Conservation (phyloP, 2,888 invertebrate genomes). For the Schizotus pectinicornis region DNA sequence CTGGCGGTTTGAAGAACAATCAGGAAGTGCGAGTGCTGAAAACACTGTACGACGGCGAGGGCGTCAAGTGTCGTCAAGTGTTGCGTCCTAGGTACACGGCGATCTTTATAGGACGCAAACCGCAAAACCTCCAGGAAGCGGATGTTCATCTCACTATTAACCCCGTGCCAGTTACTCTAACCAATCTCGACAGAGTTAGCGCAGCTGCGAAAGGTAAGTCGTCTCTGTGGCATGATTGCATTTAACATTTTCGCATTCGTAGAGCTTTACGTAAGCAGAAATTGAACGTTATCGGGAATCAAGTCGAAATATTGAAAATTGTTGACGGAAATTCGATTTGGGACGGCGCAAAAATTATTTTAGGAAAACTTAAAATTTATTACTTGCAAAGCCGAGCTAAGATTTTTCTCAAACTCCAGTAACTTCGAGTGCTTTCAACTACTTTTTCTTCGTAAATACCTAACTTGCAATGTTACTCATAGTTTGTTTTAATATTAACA, state of each 20-base stretch:
- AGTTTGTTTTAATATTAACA: too few species aligned
- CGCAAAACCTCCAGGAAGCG: slow-evolving; percentile 43
- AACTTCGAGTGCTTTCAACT: too few species aligned
- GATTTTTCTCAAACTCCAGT: too few species aligned
- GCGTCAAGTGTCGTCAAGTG: slow-evolving; percentile 53
- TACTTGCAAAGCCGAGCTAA: neutral
- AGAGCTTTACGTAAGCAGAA: neutral
- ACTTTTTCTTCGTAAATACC: too few species aligned
- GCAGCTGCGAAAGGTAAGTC: slow-evolving; percentile 57
- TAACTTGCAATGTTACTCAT: too few species aligned
- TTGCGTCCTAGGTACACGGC: slow-evolving; percentile 55
- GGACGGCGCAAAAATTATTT: too few species aligned
- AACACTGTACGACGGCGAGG: slow-evolving; percentile 52
- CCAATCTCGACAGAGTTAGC: slow-evolving; percentile 57
- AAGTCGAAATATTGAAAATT: too few species aligned
- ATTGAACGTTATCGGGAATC: neutral
- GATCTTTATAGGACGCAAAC: slow-evolving; percentile 54
- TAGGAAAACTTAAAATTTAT: neutral
- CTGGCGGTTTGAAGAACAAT: slow-evolving; percentile 42
- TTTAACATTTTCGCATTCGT: neutral
- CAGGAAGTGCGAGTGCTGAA: slow-evolving; percentile 52
- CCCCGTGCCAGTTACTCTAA: slow-evolving; percentile 57
- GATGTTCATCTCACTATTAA: slow-evolving; percentile 53
- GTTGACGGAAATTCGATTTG: too few species aligned
- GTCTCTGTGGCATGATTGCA: neutral